Conservation (phyloP, 2,113 vertebrate genomes). For the Cnemophilus loriae region DNA sequence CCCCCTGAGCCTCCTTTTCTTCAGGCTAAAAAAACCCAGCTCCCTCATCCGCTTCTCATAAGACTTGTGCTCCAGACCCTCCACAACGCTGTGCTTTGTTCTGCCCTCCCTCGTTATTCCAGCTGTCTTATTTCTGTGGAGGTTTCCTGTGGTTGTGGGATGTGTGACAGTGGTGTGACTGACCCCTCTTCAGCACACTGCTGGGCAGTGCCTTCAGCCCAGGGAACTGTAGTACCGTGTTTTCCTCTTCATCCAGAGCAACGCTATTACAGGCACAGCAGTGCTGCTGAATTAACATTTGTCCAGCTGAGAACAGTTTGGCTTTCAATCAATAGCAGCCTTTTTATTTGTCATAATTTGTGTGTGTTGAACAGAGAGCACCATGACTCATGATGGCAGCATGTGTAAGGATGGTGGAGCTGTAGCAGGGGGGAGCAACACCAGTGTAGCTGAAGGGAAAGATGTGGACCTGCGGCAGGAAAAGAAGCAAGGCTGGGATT, state of each 20-base stretch:
- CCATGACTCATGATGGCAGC: not conserved
- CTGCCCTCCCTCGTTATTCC: not conserved
- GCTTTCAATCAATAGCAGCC: not conserved
- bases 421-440: not conserved
- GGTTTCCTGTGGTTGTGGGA: not conserved
- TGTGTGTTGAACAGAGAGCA: not conserved
- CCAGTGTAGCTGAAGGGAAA: not conserved
- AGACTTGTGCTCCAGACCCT: not conserved
- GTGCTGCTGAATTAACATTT: not conserved
- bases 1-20: not conserved
- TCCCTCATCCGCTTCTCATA: not conserved
- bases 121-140: not conserved
- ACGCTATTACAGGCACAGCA: not conserved
- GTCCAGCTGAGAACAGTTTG: not conserved
- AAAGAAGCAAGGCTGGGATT: not conserved
- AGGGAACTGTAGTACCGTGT: rapidly evolving
- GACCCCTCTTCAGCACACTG: not conserved
- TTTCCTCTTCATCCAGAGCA: not conserved
- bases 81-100: not conserved
- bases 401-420: not conserved
- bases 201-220: not conserved
- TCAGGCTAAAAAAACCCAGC: not conserved
- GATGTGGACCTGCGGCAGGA: not conserved
- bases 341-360: not conserved
- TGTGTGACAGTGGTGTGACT: not conserved